These are phyloP conservation scores for Sarcophaga caerulescens DNA, from an alignment of 2,888 invertebrate genomes.

Conservation along the genomic window DNA sequence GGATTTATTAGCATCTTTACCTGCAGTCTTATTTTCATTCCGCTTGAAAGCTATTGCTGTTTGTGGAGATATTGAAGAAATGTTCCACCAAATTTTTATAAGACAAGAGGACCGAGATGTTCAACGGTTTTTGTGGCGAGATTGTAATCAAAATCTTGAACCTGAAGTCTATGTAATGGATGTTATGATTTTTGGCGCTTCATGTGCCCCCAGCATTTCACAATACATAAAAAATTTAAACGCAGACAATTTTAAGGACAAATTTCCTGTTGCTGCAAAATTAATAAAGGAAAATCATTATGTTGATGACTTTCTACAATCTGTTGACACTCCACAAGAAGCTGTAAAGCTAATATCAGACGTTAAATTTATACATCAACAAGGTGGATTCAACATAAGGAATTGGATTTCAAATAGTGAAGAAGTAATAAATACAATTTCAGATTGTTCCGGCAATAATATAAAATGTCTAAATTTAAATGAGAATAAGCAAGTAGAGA, in stretches of 20 bases:
- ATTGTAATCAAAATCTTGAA: conserved; percentile 14
- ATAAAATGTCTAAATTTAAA: too few relatives aligned
- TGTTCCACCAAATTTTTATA: conserved; percentile 60
- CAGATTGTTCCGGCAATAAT: too few relatives aligned
- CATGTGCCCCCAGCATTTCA: conserved; percentile 38
- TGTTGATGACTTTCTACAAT: conserved; percentile 36
- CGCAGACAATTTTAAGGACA: conserved; percentile 18
- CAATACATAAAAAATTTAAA: conserved; percentile 51
- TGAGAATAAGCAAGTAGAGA: too few relatives aligned
- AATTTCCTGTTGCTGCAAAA: conserved; percentile 14
- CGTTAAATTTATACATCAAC: conserved; percentile 33
- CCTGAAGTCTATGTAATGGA: conserved; percentile 38
- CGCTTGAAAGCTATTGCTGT: conserved; percentile 52
- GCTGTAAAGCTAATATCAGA: conserved; percentile 33
- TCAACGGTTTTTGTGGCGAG: conserved; percentile 51
- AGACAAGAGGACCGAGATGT: conserved; percentile 38
- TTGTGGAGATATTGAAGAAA: conserved; percentile 63
- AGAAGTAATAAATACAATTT: background rate
- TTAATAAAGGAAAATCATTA: conserved; percentile 40
- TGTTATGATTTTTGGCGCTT: conserved; percentile 42
- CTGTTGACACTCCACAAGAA: conserved; percentile 17
- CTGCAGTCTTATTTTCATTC: conserved; percentile 62
- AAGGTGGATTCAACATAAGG: conserved; percentile 49
- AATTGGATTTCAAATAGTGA: conserved; percentile 40
- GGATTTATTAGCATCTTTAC: conserved; percentile 57